These are phyloP conservation scores for Tinea semifulvella DNA, from an alignment of 2,888 invertebrate species.

Conservation along the genomic window DNA sequence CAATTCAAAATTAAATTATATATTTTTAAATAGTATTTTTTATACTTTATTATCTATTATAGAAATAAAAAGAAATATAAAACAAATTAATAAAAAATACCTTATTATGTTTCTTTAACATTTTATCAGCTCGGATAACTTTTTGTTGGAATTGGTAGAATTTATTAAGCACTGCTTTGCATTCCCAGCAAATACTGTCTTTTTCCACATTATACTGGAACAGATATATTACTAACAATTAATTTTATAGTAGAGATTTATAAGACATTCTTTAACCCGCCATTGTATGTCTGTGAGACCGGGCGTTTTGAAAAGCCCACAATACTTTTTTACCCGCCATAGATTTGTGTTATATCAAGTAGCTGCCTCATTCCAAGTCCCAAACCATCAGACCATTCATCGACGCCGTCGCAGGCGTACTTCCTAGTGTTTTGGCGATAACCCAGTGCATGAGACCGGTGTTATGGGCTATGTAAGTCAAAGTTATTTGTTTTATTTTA, in stretches of 20 bases:
- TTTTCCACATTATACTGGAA: neutral
- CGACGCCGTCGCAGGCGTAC: neutral
- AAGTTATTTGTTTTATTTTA: no score
- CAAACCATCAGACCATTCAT: slow-evolving; percentile 2
- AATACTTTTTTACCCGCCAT: slow-evolving; percentile 12
- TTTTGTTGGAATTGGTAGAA: neutral
- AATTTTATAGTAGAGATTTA: no score
- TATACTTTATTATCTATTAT: no score
- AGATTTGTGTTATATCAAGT: slow-evolving; percentile 13
- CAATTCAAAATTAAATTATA: no score
- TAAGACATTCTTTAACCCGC: slow-evolving; percentile 4
- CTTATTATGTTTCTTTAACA: neutral
- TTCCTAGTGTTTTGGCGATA: slow-evolving; percentile 13
- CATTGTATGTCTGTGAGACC: slow-evolving; percentile 15
- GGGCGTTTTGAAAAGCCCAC: slow-evolving; percentile 5
- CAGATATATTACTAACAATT: no score
- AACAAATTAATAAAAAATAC: no score
- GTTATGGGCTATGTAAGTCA: slow-evolving; percentile 12
- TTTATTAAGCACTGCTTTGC: neutral
- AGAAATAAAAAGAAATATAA: no score
- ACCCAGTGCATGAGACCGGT: slow-evolving; percentile 13
- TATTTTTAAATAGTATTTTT: no score
- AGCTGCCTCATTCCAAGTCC: slow-evolving; percentile 14
- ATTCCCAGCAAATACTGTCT: neutral
- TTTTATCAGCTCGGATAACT: neutral